Base-by-base conservation (phyloP, 30 jellyfish, hydroid and myxozoan species). In the Catostylus mosaicus region DNA sequence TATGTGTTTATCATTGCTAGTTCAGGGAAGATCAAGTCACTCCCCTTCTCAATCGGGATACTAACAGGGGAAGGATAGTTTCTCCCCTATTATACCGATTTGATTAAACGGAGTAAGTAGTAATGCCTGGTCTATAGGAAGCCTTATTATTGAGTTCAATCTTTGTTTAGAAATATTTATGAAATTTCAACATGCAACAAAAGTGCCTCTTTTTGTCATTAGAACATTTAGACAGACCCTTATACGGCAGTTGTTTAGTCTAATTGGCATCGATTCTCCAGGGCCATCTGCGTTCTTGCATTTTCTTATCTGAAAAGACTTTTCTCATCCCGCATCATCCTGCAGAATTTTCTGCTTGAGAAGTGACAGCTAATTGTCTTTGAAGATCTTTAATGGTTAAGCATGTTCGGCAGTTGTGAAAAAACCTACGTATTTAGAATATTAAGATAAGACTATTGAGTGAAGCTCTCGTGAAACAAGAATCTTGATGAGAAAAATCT, bases 371-470 rank as follows among this genome's bases (percentile, higher is more conserved):
- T 56, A 75, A 75, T 75, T 52, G 63, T 27, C 60, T 75, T 56
- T 52, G 35, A 24, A 40, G 8, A 30, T 18, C 86, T 52, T 52
- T 52, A 26, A n/a, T 2, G 30, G 67, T 52, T 75, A 57, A 75
- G 59, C 76, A 36, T 37, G 23, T 56, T 40, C 73, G 86, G 75
- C 50, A 75, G 86, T 75, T 75, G 18, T 59, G 7, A 16, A n/a
- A 75, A 75, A 75, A 35, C 86, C 86, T 56, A 75, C 86, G 74
- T 56, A 23, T 75, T 59, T 75, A 24, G 18, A 38, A 30, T 33
- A 59, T 24, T 75, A 43, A 27, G 72, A 19, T 47, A 38, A 47
- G 37, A 30, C 61, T 31, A 73, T 73, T 73, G 51, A 45, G 84
- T 43, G 72, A 73, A 73, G 68, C 54, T 32, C 48, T 56, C 22